A percentile compares a stretch with the other conserved stretches of the same genome.
phyloP scores from a whole-genome alignment of 2,113 vertebrate species.

The Megalops atlanticus region DNA sequence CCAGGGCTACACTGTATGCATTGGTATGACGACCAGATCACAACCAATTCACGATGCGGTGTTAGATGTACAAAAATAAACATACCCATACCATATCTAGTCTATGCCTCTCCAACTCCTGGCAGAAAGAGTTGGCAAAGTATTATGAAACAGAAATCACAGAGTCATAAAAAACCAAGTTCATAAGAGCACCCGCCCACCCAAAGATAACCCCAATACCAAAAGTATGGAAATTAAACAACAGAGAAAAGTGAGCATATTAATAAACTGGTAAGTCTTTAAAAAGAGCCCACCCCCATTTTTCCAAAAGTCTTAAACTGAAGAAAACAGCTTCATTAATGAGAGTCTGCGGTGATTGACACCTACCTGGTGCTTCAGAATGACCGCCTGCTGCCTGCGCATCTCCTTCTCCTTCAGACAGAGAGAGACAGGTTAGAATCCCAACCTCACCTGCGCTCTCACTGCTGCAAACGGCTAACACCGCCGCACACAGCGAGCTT shows the following conservation, averaged over 20 bases:
- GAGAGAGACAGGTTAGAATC: slow-evolving; percentile 49
- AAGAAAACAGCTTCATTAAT: slow-evolving; percentile 33
- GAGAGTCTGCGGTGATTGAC: slow-evolving; percentile 19
- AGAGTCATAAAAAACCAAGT: slow-evolving; percentile 80
- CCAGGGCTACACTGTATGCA: slow-evolving; percentile 84
- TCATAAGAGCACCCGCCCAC: slow-evolving; percentile 59
- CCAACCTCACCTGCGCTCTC: slow-evolving; percentile 28
- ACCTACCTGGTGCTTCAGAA: slow-evolving; percentile 93
- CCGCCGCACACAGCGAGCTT: slow-evolving; percentile 27
- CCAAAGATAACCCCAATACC: slow-evolving; percentile 67
- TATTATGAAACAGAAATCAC: slow-evolving; percentile 89
- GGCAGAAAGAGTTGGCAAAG: slow-evolving; percentile 95
- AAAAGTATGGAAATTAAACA: slow-evolving; percentile 69
- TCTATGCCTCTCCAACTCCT: slow-evolving; percentile 99
- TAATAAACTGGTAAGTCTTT: slow-evolving; percentile 30
- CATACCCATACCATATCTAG: slow-evolving; percentile 99
- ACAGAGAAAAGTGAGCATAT: slow-evolving; percentile 65
- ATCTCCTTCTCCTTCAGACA: slow-evolving; percentile 88
- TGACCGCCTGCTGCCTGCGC: slow-evolving; percentile 86
- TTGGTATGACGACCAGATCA: slow-evolving; percentile 89
- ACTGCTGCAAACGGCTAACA: slow-evolving; percentile 18
- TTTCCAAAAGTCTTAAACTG: slow-evolving; percentile 21
- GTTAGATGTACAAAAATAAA: slow-evolving; percentile 95
- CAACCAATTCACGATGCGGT: slow-evolving; percentile 91
- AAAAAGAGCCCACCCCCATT: slow-evolving; percentile 22